Conservation (phyloP, 1,140 invertebrate species). For the Scaptomyza hsui region DNA sequence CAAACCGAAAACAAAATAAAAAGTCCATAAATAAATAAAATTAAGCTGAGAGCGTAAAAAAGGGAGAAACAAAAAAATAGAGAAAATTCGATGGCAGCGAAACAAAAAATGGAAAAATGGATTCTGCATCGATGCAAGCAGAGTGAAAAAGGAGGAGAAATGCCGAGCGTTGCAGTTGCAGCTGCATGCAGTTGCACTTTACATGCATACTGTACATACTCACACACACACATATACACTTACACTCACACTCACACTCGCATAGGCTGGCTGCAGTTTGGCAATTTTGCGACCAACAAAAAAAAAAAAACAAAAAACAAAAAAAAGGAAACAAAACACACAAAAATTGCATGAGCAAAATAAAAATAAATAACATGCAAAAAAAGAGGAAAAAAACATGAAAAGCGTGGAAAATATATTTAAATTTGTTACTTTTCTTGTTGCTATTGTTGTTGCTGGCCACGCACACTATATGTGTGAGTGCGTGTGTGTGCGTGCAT, state of each 20-base stretch:
- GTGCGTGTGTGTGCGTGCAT: slow-evolving; percentile 16
- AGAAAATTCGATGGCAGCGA: slow-evolving; percentile 47
- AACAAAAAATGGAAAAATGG: slow-evolving; percentile 39
- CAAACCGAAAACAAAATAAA: slow-evolving; percentile 55
- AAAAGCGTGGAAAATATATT: slow-evolving; percentile 62
- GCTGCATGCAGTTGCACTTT: slow-evolving; percentile 65
- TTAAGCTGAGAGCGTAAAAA: slow-evolving; percentile 64
- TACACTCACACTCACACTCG: slow-evolving; percentile 2
- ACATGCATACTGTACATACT: slow-evolving; percentile 48
- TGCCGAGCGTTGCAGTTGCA: slow-evolving; percentile 40
- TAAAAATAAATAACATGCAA: slow-evolving; percentile 29
- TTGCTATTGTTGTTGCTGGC: slow-evolving; percentile 36
- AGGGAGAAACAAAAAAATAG: slow-evolving; percentile 30
- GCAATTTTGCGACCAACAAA: slow-evolving; percentile 65
- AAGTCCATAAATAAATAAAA: slow-evolving; percentile 79
- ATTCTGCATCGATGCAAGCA: slow-evolving; percentile 50
- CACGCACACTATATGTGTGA: slow-evolving; percentile 7
- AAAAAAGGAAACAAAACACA: slow-evolving; percentile 32
- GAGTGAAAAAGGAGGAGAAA: slow-evolving; percentile 52
- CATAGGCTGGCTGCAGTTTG: slow-evolving; percentile 62
- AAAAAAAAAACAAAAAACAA: slow-evolving; percentile 22
- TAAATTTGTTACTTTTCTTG: slow-evolving; percentile 63
- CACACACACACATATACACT: slow-evolving; percentile 1
- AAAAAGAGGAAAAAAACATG: slow-evolving; percentile 28
- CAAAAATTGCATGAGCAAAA: slow-evolving; percentile 34